Conservation (phyloP, 1,140 invertebrate genomes). For the Drosophila busckii region DNA sequence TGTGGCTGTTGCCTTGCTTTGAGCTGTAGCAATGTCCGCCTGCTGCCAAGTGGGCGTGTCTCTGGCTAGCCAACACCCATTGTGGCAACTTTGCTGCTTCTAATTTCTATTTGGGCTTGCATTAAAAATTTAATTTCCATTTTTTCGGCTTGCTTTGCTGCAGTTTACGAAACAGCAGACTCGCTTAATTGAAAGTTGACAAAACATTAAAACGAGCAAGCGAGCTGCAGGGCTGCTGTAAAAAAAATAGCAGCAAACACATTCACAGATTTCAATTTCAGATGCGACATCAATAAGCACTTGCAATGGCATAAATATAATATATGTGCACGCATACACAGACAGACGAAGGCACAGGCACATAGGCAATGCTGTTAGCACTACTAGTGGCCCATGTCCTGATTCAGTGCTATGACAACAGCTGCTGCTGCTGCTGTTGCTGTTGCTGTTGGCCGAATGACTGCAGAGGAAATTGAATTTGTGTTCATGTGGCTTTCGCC, state of each 20-base stretch:
- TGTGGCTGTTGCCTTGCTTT: too few relatives aligned
- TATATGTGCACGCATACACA: slow-evolving; percentile 37
- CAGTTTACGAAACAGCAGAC: slow-evolving; percentile 39
- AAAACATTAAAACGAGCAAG: slow-evolving; percentile 44
- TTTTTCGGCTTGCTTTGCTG: too few relatives aligned
- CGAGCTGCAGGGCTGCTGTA: slow-evolving; percentile 24
- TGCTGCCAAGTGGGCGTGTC: too few relatives aligned
- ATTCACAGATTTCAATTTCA: slow-evolving; percentile 64
- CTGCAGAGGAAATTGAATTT: slow-evolving; percentile 71
- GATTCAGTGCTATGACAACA: slow-evolving; percentile 12
- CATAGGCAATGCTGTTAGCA: slow-evolving; percentile 16
- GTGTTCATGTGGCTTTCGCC: slow-evolving; percentile 27
- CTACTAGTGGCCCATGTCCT: slow-evolving; percentile 4
- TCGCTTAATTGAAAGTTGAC: slow-evolving; percentile 59
- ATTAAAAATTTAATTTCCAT: not conserved
- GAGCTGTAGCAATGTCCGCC: too few relatives aligned
- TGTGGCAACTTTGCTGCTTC: slow-evolving; percentile 10
- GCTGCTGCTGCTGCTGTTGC: too few relatives aligned
- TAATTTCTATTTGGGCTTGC: slow-evolving; percentile 32
- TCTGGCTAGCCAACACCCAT: too few relatives aligned
- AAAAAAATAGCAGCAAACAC: slow-evolving; percentile 31
- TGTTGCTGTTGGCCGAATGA: slow-evolving; percentile 26
- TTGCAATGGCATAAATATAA: slow-evolving; percentile 68
- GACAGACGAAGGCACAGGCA: slow-evolving; percentile 19
- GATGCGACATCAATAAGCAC: slow-evolving; percentile 74